Conservation (phyloP, 2,888 invertebrate species). For the Tetropium fuscum region DNA sequence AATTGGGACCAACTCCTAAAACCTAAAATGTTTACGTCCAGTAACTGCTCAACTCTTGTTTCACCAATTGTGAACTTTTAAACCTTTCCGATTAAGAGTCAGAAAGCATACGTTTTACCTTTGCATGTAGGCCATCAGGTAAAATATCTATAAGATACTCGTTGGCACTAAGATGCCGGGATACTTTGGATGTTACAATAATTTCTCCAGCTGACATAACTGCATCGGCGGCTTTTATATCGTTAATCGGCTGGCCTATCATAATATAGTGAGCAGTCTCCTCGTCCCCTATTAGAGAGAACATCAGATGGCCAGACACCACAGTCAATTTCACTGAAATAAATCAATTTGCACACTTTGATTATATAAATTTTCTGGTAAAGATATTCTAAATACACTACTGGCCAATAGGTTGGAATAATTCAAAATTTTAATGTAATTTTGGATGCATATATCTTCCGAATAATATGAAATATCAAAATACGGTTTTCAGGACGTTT, state of each 20-base stretch:
- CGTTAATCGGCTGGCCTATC: slow-evolving; percentile 74
- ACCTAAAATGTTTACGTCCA: slow-evolving; percentile 44
- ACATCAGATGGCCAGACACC: slow-evolving; percentile 71
- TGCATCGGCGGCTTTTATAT: slow-evolving; percentile 69
- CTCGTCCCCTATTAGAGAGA: slow-evolving; percentile 70
- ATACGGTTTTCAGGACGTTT: too few relatives aligned
- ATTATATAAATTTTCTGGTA: too few relatives aligned
- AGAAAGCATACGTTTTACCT: slow-evolving; percentile 52
- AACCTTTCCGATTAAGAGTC: not conserved
- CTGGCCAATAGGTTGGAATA: too few relatives aligned
- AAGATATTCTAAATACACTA: too few relatives aligned
- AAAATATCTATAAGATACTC: slow-evolving; percentile 71
- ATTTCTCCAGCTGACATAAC: slow-evolving; percentile 72
- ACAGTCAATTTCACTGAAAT: slow-evolving; percentile 75
- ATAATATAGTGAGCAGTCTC: slow-evolving; percentile 71
- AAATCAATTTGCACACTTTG: too few relatives aligned
- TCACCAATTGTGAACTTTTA: not conserved
- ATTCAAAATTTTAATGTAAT: too few relatives aligned
- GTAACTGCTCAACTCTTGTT: not conserved
- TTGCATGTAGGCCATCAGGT: slow-evolving; percentile 69
- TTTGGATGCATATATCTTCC: too few relatives aligned
- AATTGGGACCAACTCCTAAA: slow-evolving; percentile 58
- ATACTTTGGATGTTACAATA: slow-evolving; percentile 71
- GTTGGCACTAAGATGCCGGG: slow-evolving; percentile 72
- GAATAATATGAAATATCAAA: too few relatives aligned